These are phyloP conservation scores for Andrena trimmerana DNA, from an alignment of 2,888 invertebrate genomes.

Conservation along the genomic window DNA sequence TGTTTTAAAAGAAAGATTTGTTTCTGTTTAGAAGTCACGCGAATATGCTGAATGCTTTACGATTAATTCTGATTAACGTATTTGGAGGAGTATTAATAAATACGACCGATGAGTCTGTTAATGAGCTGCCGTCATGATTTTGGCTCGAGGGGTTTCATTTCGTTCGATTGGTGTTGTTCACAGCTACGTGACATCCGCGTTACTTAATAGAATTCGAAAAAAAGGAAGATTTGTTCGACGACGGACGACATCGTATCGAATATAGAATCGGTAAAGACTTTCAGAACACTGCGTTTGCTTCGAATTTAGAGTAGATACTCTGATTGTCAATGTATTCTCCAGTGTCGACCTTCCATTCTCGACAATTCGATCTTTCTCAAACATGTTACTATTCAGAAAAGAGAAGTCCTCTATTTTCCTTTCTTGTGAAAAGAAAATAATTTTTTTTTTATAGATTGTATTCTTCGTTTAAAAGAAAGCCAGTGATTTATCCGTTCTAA, in stretches of 20 bases:
- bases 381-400: not conserved
- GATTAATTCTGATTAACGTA: not conserved
- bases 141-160: not conserved
- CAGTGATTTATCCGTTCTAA: not conserved
- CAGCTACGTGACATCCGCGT: slow-evolving; percentile 13
- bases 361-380: not conserved
- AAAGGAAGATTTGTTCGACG: slow-evolving; percentile 33
- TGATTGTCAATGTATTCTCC: not conserved
- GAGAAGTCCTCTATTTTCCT: not conserved
- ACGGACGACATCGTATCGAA: slow-evolving; percentile 28
- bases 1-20: not conserved
- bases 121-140: not conserved
- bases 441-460: slow-evolving; percentile 1
- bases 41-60: not conserved
- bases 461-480: not conserved
- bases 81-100: not conserved
- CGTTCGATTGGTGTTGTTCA: slow-evolving; percentile 19
- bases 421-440: not conserved
- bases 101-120: not conserved
- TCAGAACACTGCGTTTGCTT: slow-evolving; percentile 28
- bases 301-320: slow-evolving; percentile 20
- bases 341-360: not conserved
- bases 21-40: not conserved
- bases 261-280: slow-evolving; percentile 30
- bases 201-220: slow-evolving; percentile 29